A percentile compares a stretch with the other conserved stretches of the same genome.
These are phyloP conservation scores for Helicoverpa assulta DNA, from an alignment of 2,888 invertebrate species.

Conservation along the genomic window DNA sequence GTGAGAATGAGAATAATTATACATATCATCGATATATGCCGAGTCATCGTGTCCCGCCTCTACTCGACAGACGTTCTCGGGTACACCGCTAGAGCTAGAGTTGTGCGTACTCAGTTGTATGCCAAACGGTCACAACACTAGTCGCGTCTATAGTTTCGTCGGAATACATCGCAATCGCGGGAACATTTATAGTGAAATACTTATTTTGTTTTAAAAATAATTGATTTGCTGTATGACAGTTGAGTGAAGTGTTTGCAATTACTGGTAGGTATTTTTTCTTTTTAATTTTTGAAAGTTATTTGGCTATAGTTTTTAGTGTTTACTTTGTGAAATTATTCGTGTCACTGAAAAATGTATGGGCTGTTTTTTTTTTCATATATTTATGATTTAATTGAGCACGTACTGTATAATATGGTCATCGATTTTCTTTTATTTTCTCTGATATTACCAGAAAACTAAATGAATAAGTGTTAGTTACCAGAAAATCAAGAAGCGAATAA, in stretches of 20 bases:
- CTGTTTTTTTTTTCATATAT: no score
- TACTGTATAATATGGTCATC: no score
- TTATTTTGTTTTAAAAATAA: conserved; percentile 15
- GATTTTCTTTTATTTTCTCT: no score
- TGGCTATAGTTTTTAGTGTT: neutral
- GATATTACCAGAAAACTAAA: no score
- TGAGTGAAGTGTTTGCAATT: conserved; percentile 27
- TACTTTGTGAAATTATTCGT: neutral
- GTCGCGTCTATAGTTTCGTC: conserved; percentile 9
- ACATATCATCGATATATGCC: conserved; percentile 24
- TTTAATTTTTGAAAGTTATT: neutral
- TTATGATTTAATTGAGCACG: no score
- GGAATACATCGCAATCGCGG: neutral
- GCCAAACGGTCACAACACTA: conserved; percentile 2
- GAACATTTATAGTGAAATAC: conserved; percentile 16
- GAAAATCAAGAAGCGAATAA: no score
- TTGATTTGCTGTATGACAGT: conserved; percentile 11
- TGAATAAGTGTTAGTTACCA: no score
- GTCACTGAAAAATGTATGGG: neutral
- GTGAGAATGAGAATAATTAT: neutral
- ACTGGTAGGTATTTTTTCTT: conserved; percentile 37
- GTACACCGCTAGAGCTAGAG: conserved; percentile 19
- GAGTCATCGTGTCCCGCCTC: conserved; percentile 38
- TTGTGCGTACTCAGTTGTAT: conserved; percentile 18
- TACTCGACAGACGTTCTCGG: conserved; percentile 19